Evolutionary conservation across 2,797 vertebrate species (phyloP).

Genomic region (Characodon lateralis): DNA sequence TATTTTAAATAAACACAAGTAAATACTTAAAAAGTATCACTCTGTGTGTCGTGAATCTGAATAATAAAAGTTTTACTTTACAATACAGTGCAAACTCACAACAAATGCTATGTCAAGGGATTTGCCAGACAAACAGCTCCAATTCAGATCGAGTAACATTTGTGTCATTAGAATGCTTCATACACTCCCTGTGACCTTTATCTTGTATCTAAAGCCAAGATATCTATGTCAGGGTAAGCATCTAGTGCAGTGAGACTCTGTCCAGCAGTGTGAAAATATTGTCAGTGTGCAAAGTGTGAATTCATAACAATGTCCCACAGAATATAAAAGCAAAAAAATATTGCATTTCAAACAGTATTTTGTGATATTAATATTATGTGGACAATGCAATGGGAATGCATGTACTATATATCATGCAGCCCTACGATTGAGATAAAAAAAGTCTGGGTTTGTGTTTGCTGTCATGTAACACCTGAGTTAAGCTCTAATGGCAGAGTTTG

Average conservation of each 20-base stretch:
- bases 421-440: not conserved
- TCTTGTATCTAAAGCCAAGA: not conserved
- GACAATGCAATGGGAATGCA: not conserved
- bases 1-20: not conserved
- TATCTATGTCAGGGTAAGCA: not conserved
- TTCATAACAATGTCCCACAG: not conserved
- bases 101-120: not conserved
- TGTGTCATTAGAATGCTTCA: slow-evolving; percentile 5
- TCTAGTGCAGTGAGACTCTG: not conserved
- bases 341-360: slow-evolving; percentile 2
- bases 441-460: too few species aligned
- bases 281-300: not conserved
- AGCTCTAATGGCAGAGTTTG: not conserved
- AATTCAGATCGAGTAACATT: not conserved
- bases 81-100: not conserved
- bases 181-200: slow-evolving; percentile 5
- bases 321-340: not conserved
- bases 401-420: not conserved
- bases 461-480: not conserved
- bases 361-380: not conserved
- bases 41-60: not conserved
- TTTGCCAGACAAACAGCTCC: not conserved
- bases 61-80: not conserved
- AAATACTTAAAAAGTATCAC: not conserved
- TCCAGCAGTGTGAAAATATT: not conserved